phyloP scores from a whole-genome alignment of 2,888 invertebrate genomes.

The Drosophila colorata region DNA sequence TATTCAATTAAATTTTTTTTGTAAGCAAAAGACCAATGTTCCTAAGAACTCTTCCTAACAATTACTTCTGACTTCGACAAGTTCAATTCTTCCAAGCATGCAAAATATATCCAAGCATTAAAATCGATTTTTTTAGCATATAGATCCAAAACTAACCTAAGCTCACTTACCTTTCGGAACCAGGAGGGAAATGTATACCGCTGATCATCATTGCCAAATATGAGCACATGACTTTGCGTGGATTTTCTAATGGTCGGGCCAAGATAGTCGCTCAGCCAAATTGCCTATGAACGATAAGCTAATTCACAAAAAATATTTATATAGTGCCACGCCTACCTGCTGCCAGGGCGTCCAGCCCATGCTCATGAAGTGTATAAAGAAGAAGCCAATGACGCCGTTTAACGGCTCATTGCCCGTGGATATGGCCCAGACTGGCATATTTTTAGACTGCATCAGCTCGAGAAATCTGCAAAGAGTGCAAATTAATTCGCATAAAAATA shows the following conservation, averaged over 20 bases:
- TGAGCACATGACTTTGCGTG: slow-evolving; percentile 87
- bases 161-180: slow-evolving; percentile 87
- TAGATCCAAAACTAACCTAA: too few species aligned
- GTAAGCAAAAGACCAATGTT: too few species aligned
- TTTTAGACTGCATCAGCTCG: slow-evolving; percentile 90
- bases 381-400: slow-evolving; percentile 88
- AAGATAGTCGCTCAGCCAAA: slow-evolving; percentile 90
- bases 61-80: too few species aligned
- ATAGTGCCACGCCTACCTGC: slow-evolving; percentile 82
- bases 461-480: slow-evolving; percentile 85
- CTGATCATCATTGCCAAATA: slow-evolving; percentile 93
- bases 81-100: too few species aligned
- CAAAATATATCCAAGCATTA: too few species aligned
- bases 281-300: slow-evolving; percentile 85
- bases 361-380: slow-evolving; percentile 89
- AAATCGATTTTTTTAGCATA: too few species aligned
- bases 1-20: too few species aligned
- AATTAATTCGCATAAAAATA: slow-evolving; percentile 18
- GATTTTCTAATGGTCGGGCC: slow-evolving; percentile 90
- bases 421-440: slow-evolving; percentile 92
- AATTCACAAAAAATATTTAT: slow-evolving; percentile 3
- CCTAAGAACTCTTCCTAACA: too few species aligned
- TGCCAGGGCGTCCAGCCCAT: slow-evolving; percentile 91
- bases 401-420: slow-evolving; percentile 96
- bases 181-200: slow-evolving; percentile 89